These are phyloP conservation scores for Ormyrus labotus DNA, from an alignment of 2,888 invertebrate species.

Conservation along the genomic window DNA sequence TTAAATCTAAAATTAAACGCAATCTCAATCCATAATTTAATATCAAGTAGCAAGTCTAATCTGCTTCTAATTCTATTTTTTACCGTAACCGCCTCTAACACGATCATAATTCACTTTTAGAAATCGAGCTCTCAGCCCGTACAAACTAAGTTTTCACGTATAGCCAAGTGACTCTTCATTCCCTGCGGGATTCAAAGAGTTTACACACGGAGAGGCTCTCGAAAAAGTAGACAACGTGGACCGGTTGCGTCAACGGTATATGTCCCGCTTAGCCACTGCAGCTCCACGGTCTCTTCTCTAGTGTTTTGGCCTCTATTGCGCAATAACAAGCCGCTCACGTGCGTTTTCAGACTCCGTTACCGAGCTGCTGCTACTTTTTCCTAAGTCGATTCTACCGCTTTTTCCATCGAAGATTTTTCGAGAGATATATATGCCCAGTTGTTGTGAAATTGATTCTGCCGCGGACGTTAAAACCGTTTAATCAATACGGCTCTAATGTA, in stretches of 20 bases:
- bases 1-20: too few species aligned
- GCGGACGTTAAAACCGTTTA: too few species aligned
- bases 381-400: not conserved
- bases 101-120: not conserved
- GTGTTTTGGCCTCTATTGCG: constrained; percentile 44
- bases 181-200: too few species aligned
- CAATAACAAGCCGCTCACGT: constrained; percentile 44
- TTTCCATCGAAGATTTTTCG: constrained; percentile 10
- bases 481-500: too few species aligned
- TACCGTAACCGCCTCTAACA: not conserved
- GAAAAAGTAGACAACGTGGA: constrained; percentile 22
- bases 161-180: too few species aligned
- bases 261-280: constrained; percentile 14
- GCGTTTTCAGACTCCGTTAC: constrained; percentile 17
- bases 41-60: too few species aligned
- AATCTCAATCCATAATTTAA: too few species aligned
- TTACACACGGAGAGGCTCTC: not conserved
- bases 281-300: not conserved
- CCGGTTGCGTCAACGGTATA: constrained; percentile 42
- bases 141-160: too few species aligned
- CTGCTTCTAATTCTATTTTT: too few species aligned
- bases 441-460: constrained; percentile 26
- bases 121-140: constrained; percentile 12
- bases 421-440: not conserved
- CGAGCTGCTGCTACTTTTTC: not conserved